Conservation (phyloP, 2,888 invertebrate genomes). For the Germaria angustata region DNA sequence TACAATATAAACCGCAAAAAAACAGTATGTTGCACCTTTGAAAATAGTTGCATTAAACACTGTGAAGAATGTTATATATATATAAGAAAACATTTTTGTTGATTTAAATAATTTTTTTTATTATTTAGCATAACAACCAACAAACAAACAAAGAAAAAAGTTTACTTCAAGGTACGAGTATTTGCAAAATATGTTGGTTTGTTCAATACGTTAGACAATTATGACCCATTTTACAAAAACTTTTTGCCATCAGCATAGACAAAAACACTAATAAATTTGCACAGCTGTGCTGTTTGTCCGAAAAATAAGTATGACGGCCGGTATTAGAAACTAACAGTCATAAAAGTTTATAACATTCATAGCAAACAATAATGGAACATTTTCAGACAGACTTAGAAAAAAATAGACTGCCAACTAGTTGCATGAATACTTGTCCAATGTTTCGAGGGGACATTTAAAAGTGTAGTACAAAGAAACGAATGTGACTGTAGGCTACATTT, state of each 20-base stretch:
- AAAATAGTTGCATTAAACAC: not conserved
- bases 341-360: constrained; percentile 12
- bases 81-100: not conserved
- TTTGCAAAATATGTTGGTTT: constrained; percentile 33
- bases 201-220: constrained; percentile 27
- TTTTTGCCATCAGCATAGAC: constrained; percentile 29
- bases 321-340: constrained; percentile 20
- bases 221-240: constrained; percentile 51
- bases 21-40: not conserved
- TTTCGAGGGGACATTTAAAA: constrained; percentile 57
- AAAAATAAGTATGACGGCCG: not conserved
- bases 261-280: constrained; percentile 26
- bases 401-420: not conserved
- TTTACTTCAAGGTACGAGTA: constrained; percentile 27
- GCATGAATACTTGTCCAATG: constrained; percentile 12
- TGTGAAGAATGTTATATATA: constrained; percentile 7
- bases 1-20: not conserved
- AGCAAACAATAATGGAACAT: not conserved
- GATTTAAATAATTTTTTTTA: not conserved
- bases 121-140: constrained; percentile 1
- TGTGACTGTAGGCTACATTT: constrained; percentile 24
- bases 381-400: not conserved
- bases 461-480: constrained; percentile 32
- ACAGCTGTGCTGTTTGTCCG: constrained; percentile 48
- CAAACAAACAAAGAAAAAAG: not conserved